Evolutionary conservation across 1,140 invertebrate species (phyloP), one percentile per base, ranked within the genome.

Genomic region (Ceratina australensis): DNA sequence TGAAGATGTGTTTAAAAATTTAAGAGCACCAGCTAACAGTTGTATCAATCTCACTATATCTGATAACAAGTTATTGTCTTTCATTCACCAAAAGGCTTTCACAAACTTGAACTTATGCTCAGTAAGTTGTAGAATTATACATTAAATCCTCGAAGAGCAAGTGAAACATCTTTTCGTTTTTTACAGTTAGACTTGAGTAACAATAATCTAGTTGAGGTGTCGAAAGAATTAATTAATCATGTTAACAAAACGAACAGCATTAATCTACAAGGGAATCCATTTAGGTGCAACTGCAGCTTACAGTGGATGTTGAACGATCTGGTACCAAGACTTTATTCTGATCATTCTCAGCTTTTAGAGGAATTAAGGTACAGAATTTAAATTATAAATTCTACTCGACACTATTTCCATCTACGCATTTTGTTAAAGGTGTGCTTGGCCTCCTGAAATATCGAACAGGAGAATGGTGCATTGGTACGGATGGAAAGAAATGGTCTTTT

Each of bases 241-340:
- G 78, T 71, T 28, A 73, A 73, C 28, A 54, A 13, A 20, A 67
- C 15, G 0, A 60, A 82, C 24, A 86, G 77, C 49, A 78, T 92
- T 47, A 84, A 92, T 86, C 76, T 91, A 28, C 89, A 91, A 88
- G 79, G 81, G 28, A 92, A 92, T 84, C 91, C 90, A n/a, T 84
- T 92, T 28, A 67, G 85, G 72, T 92, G 91, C 24, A 82, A 92
- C 68, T 92, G 91, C 24, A 65, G 87, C 12, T 67, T 87, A 13
- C 89, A 92, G 61, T 91, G 90, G 90, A 87, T 92, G 77, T 69
- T 92, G 54, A 83, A 85, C 18, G 80, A 88, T 28, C 83, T 89
- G 16, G 22, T 92, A 1, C 83, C 86, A 22, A 85, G 82, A 50
- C 74, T 90, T 57, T 91, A 92, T 60, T 54, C 28, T 15, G 63